Base-by-base conservation (phyloP, 2,888 invertebrate species). In the Augiades crinisus region DNA sequence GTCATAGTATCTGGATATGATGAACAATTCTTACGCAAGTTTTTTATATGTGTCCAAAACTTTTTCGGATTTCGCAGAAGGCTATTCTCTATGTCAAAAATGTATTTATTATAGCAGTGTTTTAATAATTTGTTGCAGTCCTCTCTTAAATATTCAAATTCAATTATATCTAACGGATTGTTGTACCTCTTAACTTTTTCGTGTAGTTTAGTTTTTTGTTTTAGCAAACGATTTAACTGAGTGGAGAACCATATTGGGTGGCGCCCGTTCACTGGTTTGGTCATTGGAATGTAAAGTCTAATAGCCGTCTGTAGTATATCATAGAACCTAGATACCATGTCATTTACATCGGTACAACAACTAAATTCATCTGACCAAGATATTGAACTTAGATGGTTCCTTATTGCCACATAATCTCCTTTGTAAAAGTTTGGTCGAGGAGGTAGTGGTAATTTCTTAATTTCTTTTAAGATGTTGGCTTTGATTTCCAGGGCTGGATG, bases 341-440 rank as follows among this genome's bases (percentile, higher is more conserved):
- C 45, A 24, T 45, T 16, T 1, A 45, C 8, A 36, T 24, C 13
- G 1, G 1, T 4, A 17, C 22, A 13, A 5, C 3, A n/a, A n/a
- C 10, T 14, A n/a, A 45, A 36, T 36, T 45, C 45, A 1, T 36
- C 34, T n/a, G 12, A 10, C 45, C 45, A 45, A 5, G 38, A 38
- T 10, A 38, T n/a, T n/a, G 7, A 5, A 10, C 22, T 22, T 12
- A 38, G 22, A 12, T 38, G 17, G 21, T 38, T 8, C 0, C 22
- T 38, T 10, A 38, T 38, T 22, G 38, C 7, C 7, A n/a, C 22
- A n/a, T 38, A 38, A 19, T 38, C 38, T 6, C 22, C 21, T 38
- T 21, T 38, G 12, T 38, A 22, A 5, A 38, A 38, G 8, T 38
- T 22, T 10, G 22, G 38, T 38, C 31, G 27, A 3, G 27, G 4